Percentiles rank a stretch among this genome's conserved stretches.
These are phyloP conservation scores for Argyrosomus japonicus DNA, from an alignment of 2,113 vertebrate genomes.

Conservation along the genomic window DNA sequence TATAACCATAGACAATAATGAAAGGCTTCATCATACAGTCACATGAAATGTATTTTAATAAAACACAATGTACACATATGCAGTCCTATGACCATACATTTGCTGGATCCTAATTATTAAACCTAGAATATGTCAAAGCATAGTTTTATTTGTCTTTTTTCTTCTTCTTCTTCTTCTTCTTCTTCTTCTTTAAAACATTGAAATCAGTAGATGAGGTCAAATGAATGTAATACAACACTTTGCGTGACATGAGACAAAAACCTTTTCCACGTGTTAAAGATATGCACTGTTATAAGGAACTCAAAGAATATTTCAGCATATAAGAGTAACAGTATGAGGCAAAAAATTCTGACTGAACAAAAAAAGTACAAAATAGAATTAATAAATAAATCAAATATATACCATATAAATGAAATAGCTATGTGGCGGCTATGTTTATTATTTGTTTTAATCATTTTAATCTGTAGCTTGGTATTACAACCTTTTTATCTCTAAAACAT, in stretches of 20 bases:
- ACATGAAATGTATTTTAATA: slow-evolving; percentile 87
- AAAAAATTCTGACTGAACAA: slow-evolving; percentile 82
- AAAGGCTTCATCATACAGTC: slow-evolving; percentile 76
- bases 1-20: slow-evolving; percentile 69
- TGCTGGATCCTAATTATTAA: slow-evolving; percentile 83
- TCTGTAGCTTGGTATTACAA: slow-evolving; percentile 86
- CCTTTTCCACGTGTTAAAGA: slow-evolving; percentile 79
- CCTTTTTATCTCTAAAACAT: slow-evolving; percentile 85
- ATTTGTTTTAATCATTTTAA: slow-evolving; percentile 81
- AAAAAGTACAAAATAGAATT: slow-evolving; percentile 87
- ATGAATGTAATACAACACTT: slow-evolving; percentile 77
- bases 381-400: slow-evolving; percentile 91
- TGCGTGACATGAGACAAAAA: slow-evolving; percentile 76
- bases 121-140: slow-evolving; percentile 82
- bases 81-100: slow-evolving; percentile 87
- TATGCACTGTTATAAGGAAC: slow-evolving; percentile 83
- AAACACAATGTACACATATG: slow-evolving; percentile 88
- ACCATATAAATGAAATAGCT: slow-evolving; percentile 88
- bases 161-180: slow-evolving; percentile 18
- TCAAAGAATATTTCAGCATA: slow-evolving; percentile 84
- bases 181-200: slow-evolving; percentile 72
- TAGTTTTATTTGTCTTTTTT: slow-evolving; percentile 64
- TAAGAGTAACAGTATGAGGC: slow-evolving; percentile 83
- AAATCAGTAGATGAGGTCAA: slow-evolving; percentile 84
- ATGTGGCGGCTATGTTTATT: slow-evolving; percentile 85